phyloP scores from a whole-genome alignment of 1,140 invertebrate genomes.

The Steinernema khuongi region DNA sequence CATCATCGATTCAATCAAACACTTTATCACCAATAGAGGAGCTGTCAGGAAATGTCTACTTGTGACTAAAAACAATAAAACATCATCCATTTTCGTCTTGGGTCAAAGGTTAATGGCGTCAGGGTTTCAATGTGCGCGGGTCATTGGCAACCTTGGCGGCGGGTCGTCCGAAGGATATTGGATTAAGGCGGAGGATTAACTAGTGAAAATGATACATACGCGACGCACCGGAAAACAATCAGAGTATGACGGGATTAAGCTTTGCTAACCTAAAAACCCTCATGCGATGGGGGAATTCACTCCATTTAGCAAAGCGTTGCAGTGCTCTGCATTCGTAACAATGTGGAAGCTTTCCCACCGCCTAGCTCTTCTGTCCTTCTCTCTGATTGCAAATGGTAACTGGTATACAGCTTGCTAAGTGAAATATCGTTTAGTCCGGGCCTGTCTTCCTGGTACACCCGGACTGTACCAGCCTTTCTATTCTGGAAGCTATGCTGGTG shows the following conservation, averaged over 20 bases:
- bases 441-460: neutral
- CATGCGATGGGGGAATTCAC: neutral
- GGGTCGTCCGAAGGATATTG: neutral
- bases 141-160: neutral
- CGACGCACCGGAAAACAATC: constrained; percentile 16
- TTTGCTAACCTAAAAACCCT: constrained; percentile 10
- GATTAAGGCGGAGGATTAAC: neutral
- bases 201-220: constrained; percentile 17
- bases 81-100: neutral
- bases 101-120: neutral
- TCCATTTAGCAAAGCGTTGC: neutral
- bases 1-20: neutral
- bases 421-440: constrained; percentile 10
- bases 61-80: neutral
- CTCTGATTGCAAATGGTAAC: neutral
- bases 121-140: neutral
- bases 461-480: constrained; percentile 18
- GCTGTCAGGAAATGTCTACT: neutral
- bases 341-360: neutral
- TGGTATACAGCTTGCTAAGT: constrained; percentile 10
- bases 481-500: constrained; percentile 9
- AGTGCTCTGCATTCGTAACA: neutral
- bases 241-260: constrained; percentile 15
- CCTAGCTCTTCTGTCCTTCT: constrained; percentile 15
- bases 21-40: neutral